Evolutionary conservation across 2,113 vertebrate genomes (phyloP).

Genomic region (Nannospalax galili): DNA sequence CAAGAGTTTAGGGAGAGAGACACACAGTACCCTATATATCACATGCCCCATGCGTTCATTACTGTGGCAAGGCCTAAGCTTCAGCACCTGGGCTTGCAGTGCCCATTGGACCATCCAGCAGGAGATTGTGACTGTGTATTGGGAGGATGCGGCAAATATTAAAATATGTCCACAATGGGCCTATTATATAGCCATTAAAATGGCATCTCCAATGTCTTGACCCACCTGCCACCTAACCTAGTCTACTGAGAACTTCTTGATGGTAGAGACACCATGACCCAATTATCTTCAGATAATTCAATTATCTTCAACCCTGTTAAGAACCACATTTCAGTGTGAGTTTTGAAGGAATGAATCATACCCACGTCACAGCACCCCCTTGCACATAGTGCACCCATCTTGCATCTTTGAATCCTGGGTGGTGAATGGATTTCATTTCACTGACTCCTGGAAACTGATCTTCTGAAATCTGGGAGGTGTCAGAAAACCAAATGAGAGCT

Average conservation of each 20-base stretch:
- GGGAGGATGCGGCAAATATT: not conserved
- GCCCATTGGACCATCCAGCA: rapidly evolving
- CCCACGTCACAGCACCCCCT: no score
- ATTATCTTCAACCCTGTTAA: no score
- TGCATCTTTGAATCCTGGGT: not conserved
- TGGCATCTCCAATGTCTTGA: not conserved
- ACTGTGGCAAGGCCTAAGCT: rapidly evolving
- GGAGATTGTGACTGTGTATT: not conserved
- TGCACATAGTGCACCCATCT: rapidly evolving
- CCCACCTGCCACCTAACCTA: not conserved
- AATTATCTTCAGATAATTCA: not conserved
- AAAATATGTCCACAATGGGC: not conserved
- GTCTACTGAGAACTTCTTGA: not conserved
- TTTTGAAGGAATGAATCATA: not conserved
- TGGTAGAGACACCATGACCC: not conserved
- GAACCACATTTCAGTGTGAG: not conserved
- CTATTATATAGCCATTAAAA: rapidly evolving
- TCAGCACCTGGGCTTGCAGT: rapidly evolving
- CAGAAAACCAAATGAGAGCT: not conserved
- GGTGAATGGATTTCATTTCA: not conserved
- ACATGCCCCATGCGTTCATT: not conserved
- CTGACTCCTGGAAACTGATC: not conserved
- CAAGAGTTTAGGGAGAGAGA: not conserved
- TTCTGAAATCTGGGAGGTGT: not conserved
- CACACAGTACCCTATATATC: not conserved